Percentiles rank a stretch among this genome's conserved stretches.
Conservation (phyloP, 2,797 vertebrate genomes). For the Urocyon cinereoargenteus region DNA sequence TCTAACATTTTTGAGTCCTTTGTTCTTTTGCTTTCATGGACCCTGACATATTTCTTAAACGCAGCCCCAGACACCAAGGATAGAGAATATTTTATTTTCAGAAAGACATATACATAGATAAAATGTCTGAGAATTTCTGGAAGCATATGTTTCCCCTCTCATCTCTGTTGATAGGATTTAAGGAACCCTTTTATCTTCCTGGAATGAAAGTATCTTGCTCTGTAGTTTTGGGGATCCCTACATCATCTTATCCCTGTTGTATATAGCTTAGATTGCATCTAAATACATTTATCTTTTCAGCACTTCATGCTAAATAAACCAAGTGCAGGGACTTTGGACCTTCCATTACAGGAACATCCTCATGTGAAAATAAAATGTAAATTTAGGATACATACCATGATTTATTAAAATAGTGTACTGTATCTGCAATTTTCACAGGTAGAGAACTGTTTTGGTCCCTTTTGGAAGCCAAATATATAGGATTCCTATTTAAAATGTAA, state of each 20-base stretch:
- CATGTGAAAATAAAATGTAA: conserved; percentile 24
- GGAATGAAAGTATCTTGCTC: background rate
- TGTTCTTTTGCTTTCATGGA: conserved; percentile 47
- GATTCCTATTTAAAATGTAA: conserved; percentile 13
- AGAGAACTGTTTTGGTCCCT: background rate
- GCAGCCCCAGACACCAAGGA: background rate
- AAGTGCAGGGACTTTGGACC: background rate
- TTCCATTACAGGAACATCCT: background rate
- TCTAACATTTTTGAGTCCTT: background rate
- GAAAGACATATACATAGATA: background rate
- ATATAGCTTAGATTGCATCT: background rate
- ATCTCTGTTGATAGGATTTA: background rate
- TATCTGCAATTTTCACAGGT: background rate
- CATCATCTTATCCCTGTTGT: background rate
- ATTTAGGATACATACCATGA: background rate
- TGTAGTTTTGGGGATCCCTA: background rate
- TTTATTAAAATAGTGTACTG: background rate
- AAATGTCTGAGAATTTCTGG: background rate
- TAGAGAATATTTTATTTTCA: background rate
- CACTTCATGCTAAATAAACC: conserved; percentile 6
- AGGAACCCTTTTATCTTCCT: background rate
- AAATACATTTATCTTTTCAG: background rate
- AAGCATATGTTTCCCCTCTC: background rate
- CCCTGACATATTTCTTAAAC: background rate
- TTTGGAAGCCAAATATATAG: background rate